Percentiles rank a stretch among this genome's conserved stretches.
Conservation (phyloP, 2,888 invertebrate species). For the Drosophila fulvimacula region DNA sequence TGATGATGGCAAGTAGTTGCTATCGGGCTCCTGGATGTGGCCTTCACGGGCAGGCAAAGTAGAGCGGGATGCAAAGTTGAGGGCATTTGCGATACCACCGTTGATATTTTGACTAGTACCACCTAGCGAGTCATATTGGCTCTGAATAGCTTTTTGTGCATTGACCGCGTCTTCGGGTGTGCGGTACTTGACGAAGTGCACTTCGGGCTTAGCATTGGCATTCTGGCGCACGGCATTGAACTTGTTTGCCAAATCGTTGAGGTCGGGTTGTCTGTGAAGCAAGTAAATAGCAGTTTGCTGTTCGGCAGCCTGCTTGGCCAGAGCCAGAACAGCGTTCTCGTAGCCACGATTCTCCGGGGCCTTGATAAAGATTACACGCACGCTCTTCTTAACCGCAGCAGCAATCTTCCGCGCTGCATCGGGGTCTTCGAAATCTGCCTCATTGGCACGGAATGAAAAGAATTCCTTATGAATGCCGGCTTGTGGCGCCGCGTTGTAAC, state of each 20-base stretch:
- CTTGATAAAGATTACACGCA: slow-evolving; percentile 78
- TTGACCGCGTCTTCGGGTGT: slow-evolving; percentile 77
- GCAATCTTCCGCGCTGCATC: slow-evolving; percentile 59
- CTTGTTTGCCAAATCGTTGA: slow-evolving; percentile 71
- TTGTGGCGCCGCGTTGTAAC: slow-evolving; percentile 52
- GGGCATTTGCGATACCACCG: slow-evolving; percentile 76
- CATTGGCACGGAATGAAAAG: slow-evolving; percentile 73
- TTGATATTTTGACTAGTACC: slow-evolving; percentile 65
- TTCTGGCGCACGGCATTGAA: slow-evolving; percentile 70
- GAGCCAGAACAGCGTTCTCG: slow-evolving; percentile 73
- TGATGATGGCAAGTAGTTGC: slow-evolving; percentile 70
- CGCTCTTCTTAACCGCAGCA: slow-evolving; percentile 67
- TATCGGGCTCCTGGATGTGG: slow-evolving; percentile 52
- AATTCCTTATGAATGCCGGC: slow-evolving; percentile 74
- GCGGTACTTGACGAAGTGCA: slow-evolving; percentile 81
- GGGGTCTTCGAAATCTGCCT: slow-evolving; percentile 71
- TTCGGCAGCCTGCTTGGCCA: slow-evolving; percentile 79
- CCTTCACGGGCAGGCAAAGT: slow-evolving; percentile 46
- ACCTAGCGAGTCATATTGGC: slow-evolving; percentile 72
- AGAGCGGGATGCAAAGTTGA: slow-evolving; percentile 78
- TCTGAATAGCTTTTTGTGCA: slow-evolving; percentile 76
- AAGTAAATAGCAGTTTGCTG: slow-evolving; percentile 80
- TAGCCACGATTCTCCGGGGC: slow-evolving; percentile 77
- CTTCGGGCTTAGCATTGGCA: slow-evolving; percentile 69
- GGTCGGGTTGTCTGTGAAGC: slow-evolving; percentile 75